phyloP scores from a whole-genome alignment of 2,888 invertebrate species.

The Nematopogon swammerdamellus region DNA sequence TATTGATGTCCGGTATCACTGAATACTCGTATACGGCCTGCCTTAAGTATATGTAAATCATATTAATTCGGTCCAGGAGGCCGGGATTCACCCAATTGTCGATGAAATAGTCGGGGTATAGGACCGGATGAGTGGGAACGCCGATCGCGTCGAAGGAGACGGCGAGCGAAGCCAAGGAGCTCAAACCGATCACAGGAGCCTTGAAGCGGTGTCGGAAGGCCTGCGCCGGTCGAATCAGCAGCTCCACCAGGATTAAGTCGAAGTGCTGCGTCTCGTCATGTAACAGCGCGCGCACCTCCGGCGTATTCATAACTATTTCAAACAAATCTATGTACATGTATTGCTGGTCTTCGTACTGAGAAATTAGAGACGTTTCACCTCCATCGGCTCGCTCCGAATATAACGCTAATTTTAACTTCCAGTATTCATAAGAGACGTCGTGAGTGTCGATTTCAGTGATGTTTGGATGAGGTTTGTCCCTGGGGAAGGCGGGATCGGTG shows the following conservation, averaged over 20 bases:
- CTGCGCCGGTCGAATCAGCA: constrained; percentile 8
- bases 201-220: constrained; percentile 16
- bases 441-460: constrained; percentile 12
- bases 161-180: constrained; percentile 10
- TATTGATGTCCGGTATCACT: not conserved
- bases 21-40: not conserved
- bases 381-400: not conserved
- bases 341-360: not conserved
- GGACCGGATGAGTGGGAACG: constrained; percentile 9
- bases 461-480: constrained; percentile 13
- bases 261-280: constrained; percentile 12
- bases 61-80: not conserved
- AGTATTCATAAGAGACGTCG: not conserved
- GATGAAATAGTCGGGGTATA: constrained; percentile 6
- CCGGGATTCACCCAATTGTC: not conserved
- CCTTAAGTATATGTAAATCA: not conserved
- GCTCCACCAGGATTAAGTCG: constrained; percentile 18
- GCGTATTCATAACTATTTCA: constrained; percentile 11
- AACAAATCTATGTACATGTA: constrained; percentile 3
- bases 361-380: not conserved
- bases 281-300: constrained; percentile 6
- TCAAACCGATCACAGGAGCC: constrained; percentile 10
- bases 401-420: not conserved
- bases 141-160: constrained; percentile 8
- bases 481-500: constrained; percentile 31